phyloP scores from a whole-genome alignment of 2,113 vertebrate genomes.

The Chiloscyllium plagiosum region DNA sequence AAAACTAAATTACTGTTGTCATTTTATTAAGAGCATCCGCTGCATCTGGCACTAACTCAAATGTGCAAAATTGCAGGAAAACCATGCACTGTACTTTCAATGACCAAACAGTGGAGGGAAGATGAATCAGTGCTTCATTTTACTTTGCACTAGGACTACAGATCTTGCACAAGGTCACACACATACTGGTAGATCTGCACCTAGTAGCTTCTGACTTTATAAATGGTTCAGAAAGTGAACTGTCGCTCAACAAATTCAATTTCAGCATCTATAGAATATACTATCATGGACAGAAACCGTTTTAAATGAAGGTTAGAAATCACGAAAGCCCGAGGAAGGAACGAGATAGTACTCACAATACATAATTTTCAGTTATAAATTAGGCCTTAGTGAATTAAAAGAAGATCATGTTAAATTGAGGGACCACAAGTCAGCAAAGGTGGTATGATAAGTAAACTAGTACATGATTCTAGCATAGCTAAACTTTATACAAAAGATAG shows the following conservation, averaged over 20 bases:
- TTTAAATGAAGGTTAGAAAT: constrained; percentile 58
- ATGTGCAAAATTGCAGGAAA: constrained; percentile 79
- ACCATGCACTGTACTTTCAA: constrained; percentile 79
- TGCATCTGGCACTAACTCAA: constrained; percentile 87
- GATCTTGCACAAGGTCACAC: constrained; percentile 72
- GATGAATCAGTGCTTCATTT: constrained; percentile 68
- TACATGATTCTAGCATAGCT: neutral
- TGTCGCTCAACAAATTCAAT: constrained; percentile 64
- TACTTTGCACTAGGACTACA: constrained; percentile 66
- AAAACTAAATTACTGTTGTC: constrained; percentile 99
- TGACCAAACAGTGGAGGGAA: constrained; percentile 64
- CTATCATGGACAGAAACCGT: constrained; percentile 58
- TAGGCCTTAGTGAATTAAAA: neutral
- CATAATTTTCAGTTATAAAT: neutral
- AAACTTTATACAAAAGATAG: neutral
- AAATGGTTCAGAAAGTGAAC: constrained; percentile 64
- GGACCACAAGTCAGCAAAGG: neutral
- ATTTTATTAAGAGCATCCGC: constrained; percentile 99
- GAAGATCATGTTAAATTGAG: neutral
- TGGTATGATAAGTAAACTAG: neutral
- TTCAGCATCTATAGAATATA: constrained; percentile 55
- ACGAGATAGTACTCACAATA: neutral
- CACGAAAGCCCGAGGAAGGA: constrained; percentile 47
- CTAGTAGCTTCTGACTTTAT: constrained; percentile 61
- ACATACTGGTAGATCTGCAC: constrained; percentile 61